A percentile compares a stretch with the other conserved stretches of the same genome.
phyloP scores from a whole-genome alignment of 2,113 vertebrate genomes.

The Oplegnathus fasciatus region DNA sequence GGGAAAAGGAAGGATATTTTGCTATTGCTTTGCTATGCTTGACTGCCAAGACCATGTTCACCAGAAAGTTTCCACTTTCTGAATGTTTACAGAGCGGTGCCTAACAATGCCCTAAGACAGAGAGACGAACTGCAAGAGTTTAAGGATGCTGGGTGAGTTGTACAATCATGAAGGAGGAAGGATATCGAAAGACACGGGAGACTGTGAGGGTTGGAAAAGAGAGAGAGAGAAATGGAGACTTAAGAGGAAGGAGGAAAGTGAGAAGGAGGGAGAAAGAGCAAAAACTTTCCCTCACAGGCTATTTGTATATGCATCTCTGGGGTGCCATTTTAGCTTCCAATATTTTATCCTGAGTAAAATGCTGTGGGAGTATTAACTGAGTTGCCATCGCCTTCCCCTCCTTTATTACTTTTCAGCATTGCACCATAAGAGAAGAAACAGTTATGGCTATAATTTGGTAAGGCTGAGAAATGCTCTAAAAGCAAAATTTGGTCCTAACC shows the following conservation, averaged over 20 bases:
- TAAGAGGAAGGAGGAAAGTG: conserved; percentile 49
- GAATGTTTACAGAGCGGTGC: conserved; percentile 60
- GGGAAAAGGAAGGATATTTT: conserved; percentile 70
- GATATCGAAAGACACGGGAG: conserved; percentile 52
- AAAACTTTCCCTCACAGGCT: conserved; percentile 72
- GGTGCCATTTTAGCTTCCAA: conserved; percentile 76
- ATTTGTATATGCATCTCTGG: conserved; percentile 75
- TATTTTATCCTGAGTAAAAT: conserved; percentile 80
- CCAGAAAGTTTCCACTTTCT: conserved; percentile 67
- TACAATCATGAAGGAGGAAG: conserved; percentile 36
- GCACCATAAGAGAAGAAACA: conserved; percentile 59
- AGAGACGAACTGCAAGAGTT: conserved; percentile 44
- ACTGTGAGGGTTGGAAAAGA: conserved; percentile 29
- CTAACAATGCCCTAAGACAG: conserved; percentile 68
- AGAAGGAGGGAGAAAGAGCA: conserved; percentile 35
- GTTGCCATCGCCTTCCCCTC: conserved; percentile 48
- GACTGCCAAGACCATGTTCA: conserved; percentile 56
- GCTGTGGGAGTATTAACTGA: conserved; percentile 71
- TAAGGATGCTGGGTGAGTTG: conserved; percentile 46
- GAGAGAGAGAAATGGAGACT: conserved; percentile 31
- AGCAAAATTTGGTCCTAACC: conserved; percentile 27
- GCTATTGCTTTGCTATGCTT: conserved; percentile 69
- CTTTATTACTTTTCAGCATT: conserved; percentile 63
- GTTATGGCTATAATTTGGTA: conserved; percentile 59
- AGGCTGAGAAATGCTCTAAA: conserved; percentile 42